Base-by-base conservation (phyloP, 2,888 invertebrate genomes). In the Caenorhabditis imperialis region DNA sequence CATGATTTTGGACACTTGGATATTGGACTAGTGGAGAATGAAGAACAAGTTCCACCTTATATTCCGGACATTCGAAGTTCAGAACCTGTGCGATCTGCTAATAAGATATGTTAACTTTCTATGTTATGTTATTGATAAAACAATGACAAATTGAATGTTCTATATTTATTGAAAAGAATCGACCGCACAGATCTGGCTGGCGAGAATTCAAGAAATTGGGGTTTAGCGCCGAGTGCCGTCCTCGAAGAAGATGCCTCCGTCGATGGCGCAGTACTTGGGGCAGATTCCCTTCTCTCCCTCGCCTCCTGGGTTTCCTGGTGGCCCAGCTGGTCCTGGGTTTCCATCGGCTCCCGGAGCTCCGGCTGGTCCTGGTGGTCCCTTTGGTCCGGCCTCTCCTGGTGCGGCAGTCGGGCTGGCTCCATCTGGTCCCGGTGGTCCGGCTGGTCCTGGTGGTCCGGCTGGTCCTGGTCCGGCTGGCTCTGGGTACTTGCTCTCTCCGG, bases 1-100 rank as follows among this genome's bases (percentile, higher is more conserved):
- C 79, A 79, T 38, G 83, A 86, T 67, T 86, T 86, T 57, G 86
- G 86, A 6, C 84, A 85, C 50, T 54, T 85, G 40, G 65, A 63
- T 25, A 53, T 84, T 22, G 62, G 77, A 18, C 47, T 85, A 22
- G 67, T 77, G 4, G 77, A 79, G 14, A 61, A 79, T 35, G 61
- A 73, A 33, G 77, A 77, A 35, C 78, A 79, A 3, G 82, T 85
- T 16, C 85, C 85, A 10, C 81, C 85, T 0, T 83, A 55, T 44
- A 81, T 85, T 8, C 85, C 85, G 0, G 81, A 81, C 5, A 30
- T 82, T 18, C 50, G 67, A 30, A 40, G 22, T 7, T 47, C 54
- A 0, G 61, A 67, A 44, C 67, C 67, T 20, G 16, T 37, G 12
- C 33, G n/a, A 38, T 12, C 22, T 14, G 5, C 30, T 6, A 33